These are phyloP conservation scores for Periparus ater DNA, from an alignment of 2,797 vertebrate genomes.

Conservation along the genomic window DNA sequence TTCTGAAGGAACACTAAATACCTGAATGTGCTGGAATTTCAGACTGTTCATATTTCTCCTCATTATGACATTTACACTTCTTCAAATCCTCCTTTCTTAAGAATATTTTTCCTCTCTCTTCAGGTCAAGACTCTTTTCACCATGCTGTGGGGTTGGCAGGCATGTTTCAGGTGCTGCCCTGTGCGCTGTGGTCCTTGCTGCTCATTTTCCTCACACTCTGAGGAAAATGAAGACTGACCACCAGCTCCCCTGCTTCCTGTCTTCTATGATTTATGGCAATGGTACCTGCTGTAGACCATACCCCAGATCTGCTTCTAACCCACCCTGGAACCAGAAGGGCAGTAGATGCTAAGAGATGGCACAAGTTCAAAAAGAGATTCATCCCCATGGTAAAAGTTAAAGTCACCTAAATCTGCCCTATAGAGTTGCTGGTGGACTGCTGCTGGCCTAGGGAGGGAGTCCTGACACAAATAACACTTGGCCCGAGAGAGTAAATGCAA, in stretches of 20 bases:
- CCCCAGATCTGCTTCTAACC: not conserved
- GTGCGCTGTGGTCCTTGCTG: not conserved
- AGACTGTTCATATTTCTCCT: not conserved
- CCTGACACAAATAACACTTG: not conserved
- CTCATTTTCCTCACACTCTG: fast-evolving
- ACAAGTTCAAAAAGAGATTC: not conserved
- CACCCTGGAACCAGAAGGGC: not conserved
- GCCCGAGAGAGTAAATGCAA: not conserved
- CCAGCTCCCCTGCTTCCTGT: not conserved
- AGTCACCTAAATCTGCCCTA: not conserved
- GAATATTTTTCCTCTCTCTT: not conserved
- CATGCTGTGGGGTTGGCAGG: not conserved
- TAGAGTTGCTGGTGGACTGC: not conserved
- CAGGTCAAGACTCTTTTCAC: not conserved
- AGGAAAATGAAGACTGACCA: not conserved
- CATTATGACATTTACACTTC: not conserved
- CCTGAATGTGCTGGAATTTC: not conserved
- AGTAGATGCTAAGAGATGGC: not conserved
- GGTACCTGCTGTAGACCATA: not conserved
- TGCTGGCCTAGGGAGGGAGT: not conserved
- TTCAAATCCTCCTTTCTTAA: not conserved
- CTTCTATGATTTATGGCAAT: not conserved
- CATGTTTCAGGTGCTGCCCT: not conserved
- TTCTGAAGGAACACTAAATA: not conserved
- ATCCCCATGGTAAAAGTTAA: not conserved